These are phyloP conservation scores for Drosophila nikananu DNA, from an alignment of 1,140 invertebrate species.

Conservation along the genomic window DNA sequence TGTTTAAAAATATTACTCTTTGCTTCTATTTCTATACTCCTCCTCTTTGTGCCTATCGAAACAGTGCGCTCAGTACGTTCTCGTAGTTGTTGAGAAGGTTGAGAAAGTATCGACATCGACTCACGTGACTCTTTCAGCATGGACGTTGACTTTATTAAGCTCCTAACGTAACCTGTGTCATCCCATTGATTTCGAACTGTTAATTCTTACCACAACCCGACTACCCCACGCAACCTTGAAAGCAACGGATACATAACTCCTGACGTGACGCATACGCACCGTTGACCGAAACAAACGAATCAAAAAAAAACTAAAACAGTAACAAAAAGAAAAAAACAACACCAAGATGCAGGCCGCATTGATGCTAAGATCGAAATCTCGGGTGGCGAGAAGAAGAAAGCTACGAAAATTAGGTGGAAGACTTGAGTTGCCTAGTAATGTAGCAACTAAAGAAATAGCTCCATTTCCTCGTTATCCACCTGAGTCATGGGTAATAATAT, in stretches of 20 bases:
- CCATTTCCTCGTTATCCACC: constrained; percentile 94
- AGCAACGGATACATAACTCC: constrained; percentile 14
- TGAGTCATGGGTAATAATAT: constrained; percentile 89
- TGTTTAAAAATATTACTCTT: constrained; percentile 52
- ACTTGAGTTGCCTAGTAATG: constrained; percentile 92
- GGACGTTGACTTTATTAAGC: constrained; percentile 81
- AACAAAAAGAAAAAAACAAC: constrained; percentile 85
- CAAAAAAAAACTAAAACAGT: constrained; percentile 59
- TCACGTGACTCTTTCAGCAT: constrained; percentile 62
- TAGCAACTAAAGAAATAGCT: constrained; percentile 93
- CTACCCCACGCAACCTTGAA: constrained; percentile 8
- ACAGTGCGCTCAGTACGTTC: constrained; percentile 65
- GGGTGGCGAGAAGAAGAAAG: constrained; percentile 91
- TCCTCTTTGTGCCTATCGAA: constrained; percentile 80
- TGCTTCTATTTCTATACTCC: constrained; percentile 77
- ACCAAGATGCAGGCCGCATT: constrained; percentile 95
- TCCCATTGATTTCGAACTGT: constrained; percentile 75
- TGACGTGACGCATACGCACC: constrained; percentile 46
- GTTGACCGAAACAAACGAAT: constrained; percentile 59
- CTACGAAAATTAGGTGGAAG: constrained; percentile 89
- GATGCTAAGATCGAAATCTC: constrained; percentile 94
- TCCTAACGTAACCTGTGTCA: constrained; percentile 84
- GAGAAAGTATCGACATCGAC: constrained; percentile 35
- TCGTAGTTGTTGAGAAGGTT: constrained; percentile 59
- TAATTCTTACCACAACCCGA: constrained; percentile 18